Evolutionary conservation across 2,797 vertebrate genomes (phyloP).

Genomic region (Chanos chanos): DNA sequence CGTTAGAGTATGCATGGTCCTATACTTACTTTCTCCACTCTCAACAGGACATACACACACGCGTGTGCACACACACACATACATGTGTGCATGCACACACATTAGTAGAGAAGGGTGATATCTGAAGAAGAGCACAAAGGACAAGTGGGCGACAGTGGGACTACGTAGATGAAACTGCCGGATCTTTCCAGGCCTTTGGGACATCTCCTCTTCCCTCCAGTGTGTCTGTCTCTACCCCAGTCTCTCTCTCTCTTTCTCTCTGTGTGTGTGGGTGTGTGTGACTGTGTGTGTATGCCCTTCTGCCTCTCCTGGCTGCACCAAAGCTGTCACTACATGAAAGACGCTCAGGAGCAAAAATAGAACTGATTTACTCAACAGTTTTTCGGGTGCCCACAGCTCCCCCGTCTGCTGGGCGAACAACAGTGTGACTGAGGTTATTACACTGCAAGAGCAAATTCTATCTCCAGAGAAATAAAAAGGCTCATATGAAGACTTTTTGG

Average conservation of each 20-base stretch:
- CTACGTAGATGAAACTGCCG: constrained; percentile 32
- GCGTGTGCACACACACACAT: neutral
- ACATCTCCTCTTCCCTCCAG: constrained; percentile 55
- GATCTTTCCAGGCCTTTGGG: constrained; percentile 36
- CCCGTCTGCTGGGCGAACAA: too few relatives aligned
- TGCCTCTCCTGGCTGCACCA: constrained; percentile 47
- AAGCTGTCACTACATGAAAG: constrained; percentile 52
- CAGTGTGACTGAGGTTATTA: constrained; percentile 61
- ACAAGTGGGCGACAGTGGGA: constrained; percentile 38
- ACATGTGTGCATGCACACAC: neutral
- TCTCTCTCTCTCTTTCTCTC: constrained; percentile 50
- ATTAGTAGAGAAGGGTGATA: neutral
- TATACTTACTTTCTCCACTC: neutral
- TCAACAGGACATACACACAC: neutral
- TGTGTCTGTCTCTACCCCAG: constrained; percentile 51
- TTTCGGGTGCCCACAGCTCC: too few relatives aligned
- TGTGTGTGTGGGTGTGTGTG: constrained; percentile 38
- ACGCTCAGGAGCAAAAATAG: constrained; percentile 52
- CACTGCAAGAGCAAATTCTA: constrained; percentile 48
- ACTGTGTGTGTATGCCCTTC: constrained; percentile 52
- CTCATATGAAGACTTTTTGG: constrained; percentile 41
- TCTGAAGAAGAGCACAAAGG: too few relatives aligned
- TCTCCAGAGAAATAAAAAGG: neutral
- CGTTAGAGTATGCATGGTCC: too few relatives aligned
- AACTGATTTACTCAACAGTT: constrained; percentile 62